Evolutionary conservation across 2,113 vertebrate genomes (phyloP).

Genomic region (Pterocles burchelli): DNA sequence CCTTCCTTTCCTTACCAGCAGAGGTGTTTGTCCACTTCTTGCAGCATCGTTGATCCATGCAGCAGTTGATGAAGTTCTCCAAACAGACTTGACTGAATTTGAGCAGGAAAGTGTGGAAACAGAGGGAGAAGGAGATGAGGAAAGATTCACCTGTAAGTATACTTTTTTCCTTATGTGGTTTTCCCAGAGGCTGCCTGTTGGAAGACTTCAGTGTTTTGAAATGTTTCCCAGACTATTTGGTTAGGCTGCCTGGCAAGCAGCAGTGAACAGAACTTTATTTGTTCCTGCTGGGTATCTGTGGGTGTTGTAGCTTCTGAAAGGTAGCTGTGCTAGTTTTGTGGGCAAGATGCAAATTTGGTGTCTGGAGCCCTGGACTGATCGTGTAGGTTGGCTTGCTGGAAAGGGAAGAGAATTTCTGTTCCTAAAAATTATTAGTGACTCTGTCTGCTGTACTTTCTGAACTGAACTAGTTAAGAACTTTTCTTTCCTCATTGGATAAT

Average conservation of each 20-base stretch:
- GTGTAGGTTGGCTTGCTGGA: neutral
- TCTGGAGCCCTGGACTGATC: neutral
- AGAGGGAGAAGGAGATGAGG: constrained; percentile 31
- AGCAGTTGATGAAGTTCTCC: constrained; percentile 76
- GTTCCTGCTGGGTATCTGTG: neutral
- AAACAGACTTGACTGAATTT: constrained; percentile 78
- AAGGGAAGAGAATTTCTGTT: neutral
- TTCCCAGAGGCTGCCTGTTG: neutral
- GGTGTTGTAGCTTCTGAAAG: neutral
- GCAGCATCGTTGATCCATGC: constrained; percentile 75
- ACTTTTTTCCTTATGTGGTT: neutral
- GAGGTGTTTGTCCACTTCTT: constrained; percentile 75
- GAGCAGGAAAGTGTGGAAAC: constrained; percentile 67
- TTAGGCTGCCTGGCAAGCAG: neutral
- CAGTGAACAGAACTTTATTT: neutral
- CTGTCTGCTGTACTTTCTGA: neutral
- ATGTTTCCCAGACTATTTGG: neutral
- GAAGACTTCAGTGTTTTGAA: constrained; percentile 1
- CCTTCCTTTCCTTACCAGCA: constrained; percentile 44
- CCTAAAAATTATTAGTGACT: neutral
- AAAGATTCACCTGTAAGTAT: constrained; percentile 71
- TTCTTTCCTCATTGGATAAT: neutral
- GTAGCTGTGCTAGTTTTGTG: neutral
- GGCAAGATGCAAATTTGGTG: neutral
- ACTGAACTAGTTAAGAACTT: neutral